phyloP scores from a whole-genome alignment of 2,113 vertebrate species.

The Terrapene triunguis region DNA sequence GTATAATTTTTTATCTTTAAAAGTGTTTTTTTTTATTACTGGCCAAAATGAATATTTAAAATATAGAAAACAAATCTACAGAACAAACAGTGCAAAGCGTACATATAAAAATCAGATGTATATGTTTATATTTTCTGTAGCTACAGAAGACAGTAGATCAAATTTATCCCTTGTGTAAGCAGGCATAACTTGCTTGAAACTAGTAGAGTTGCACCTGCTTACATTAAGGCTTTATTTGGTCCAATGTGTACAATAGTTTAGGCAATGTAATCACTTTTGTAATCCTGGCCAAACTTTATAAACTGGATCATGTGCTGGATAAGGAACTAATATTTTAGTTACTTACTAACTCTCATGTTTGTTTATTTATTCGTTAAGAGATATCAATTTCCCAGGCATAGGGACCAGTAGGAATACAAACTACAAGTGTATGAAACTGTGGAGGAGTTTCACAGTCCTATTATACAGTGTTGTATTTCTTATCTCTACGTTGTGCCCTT shows the following conservation, averaged over 20 bases:
- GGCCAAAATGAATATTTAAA: neutral
- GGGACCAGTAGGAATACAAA: neutral
- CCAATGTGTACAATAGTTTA: neutral
- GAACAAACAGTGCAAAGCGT: neutral
- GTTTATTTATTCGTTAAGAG: conserved; percentile 48
- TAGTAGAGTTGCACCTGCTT: neutral
- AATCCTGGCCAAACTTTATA: neutral
- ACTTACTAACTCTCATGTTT: conserved; percentile 5
- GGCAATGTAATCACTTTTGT: conserved; percentile 2
- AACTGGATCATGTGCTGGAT: neutral
- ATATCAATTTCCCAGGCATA: neutral
- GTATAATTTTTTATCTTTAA: conserved; percentile 41
- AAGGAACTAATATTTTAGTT: neutral
- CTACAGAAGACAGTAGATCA: neutral
- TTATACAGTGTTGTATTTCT: neutral
- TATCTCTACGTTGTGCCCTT: neutral
- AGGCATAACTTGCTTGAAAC: neutral
- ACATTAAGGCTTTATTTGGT: neutral
- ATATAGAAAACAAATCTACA: neutral
- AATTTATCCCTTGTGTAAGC: neutral
- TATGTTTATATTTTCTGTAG: neutral
- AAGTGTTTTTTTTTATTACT: conserved; percentile 2
- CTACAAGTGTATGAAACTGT: neutral
- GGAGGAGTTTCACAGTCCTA: neutral
- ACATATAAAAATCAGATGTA: neutral